phyloP scores from a whole-genome alignment of 2,888 invertebrate species.

The Philhelius pedissequus region DNA sequence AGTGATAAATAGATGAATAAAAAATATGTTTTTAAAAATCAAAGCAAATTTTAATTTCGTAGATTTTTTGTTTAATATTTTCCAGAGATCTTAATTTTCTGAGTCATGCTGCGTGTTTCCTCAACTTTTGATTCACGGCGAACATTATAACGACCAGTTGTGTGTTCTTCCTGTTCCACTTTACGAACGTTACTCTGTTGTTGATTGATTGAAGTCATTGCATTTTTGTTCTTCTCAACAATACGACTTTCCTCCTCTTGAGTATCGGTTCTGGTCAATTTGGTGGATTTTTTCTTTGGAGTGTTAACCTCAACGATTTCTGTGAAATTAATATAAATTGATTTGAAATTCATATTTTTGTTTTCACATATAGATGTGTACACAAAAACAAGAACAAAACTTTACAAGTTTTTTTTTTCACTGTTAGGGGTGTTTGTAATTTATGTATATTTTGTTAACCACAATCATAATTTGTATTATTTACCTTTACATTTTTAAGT shows the following conservation, averaged over 20 bases:
- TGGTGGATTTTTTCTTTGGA: conserved; percentile 54
- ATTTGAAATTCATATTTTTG: not conserved
- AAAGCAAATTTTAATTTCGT: not conserved
- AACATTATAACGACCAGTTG: conserved; percentile 38
- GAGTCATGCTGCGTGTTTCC: conserved; percentile 51
- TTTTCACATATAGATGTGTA: not conserved
- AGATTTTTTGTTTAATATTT: conserved; percentile 12
- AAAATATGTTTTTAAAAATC: not conserved
- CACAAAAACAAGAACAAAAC: not conserved
- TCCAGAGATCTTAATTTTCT: conserved; percentile 52
- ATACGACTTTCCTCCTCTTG: conserved; percentile 49
- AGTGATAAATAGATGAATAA: not conserved
- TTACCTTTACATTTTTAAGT: too few species aligned
- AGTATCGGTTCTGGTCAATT: conserved; percentile 52
- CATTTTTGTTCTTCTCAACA: conserved; percentile 51
- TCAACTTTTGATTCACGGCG: conserved; percentile 59
- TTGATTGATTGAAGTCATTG: conserved; percentile 46
- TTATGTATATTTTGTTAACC: not conserved
- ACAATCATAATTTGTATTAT: not conserved
- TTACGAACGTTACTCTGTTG: conserved; percentile 52
- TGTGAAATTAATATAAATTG: conserved; percentile 38
- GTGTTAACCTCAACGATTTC: conserved; percentile 57
- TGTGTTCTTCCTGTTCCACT: conserved; percentile 49
- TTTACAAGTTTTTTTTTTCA: not conserved
- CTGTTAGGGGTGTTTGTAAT: not conserved